Evolutionary conservation across 2,888 invertebrate species (phyloP), one percentile per base, ranked within the genome.

Genomic region (Drosophila falleni): DNA sequence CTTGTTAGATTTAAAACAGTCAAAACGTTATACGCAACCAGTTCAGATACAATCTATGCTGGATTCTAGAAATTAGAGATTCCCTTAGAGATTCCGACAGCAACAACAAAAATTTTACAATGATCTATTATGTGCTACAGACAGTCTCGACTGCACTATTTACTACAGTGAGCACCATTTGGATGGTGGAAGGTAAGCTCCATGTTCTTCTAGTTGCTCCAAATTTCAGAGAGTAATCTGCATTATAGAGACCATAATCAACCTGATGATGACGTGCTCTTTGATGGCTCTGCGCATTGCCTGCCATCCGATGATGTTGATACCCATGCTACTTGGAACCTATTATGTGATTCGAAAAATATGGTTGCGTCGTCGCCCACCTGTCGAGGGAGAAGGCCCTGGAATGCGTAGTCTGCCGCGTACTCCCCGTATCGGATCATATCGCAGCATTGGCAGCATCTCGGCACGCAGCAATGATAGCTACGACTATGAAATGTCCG

Each of bases 261-360:
- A 55, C 1, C 31, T 87, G 3, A 86, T 86, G 90, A 80, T 89
- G 81, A 29, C 59, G 11, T 61, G 63, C n/a, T 73, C 75, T 9
- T 29, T 87, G 29, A 47, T 55, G 35, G 60, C 49, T 0, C 16
- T 90, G 31, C 60, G 75, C 19, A 1, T 84, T 16, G 72, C 59
- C 1, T 87, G 71, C 35, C 84, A 86, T 64, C 85, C 85, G 8
- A 2, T 89, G 13, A 64, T 90, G 55, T 13, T 86, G 9, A 4
- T 86, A 4, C 85, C 90, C 1, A 66, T 70, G 46, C 6, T 87
- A 0, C 0, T 68, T 0, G 67, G 42, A 0, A 19, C 10, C 5
- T 69, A 65, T 23, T 73, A 61, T 29, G 10, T 68, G 13, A 2
- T 78, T 5, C 70, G 63, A 3, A 72, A 71, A 10, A 8, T 50